Evolutionary conservation across 2,113 vertebrate genomes (phyloP).

Genomic region (Paratilapia polleni): DNA sequence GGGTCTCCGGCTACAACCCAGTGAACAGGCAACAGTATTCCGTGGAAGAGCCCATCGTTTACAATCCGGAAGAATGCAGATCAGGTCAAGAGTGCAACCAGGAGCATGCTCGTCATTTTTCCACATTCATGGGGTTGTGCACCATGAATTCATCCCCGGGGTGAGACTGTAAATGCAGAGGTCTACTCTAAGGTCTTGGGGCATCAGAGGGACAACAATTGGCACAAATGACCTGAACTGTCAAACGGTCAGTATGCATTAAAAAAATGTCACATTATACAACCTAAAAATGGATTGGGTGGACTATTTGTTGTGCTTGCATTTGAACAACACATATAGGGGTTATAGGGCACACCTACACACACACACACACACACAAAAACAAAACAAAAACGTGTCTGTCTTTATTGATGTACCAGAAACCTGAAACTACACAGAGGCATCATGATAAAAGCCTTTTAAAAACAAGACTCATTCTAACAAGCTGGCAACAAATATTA

Average conservation of each 20-base stretch:
- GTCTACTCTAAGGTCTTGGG: neutral
- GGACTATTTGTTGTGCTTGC: neutral
- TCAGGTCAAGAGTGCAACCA: neutral
- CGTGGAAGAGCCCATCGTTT: neutral
- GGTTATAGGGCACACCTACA: neutral
- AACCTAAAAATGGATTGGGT: neutral
- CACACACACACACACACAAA: neutral
- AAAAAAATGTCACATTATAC: neutral
- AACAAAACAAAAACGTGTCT: neutral
- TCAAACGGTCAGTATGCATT: neutral
- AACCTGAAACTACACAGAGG: neutral
- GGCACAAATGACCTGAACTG: neutral
- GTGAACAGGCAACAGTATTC: neutral
- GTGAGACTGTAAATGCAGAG: neutral
- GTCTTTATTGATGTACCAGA: neutral
- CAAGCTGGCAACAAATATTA: neutral
- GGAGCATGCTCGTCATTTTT: neutral
- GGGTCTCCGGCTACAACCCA: neutral
- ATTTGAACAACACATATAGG: neutral
- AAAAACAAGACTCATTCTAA: neutral
- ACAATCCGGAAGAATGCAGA: neutral
- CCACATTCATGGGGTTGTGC: constrained; percentile 3
- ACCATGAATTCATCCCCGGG: neutral
- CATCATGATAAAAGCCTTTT: neutral
- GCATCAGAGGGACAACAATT: neutral